Evolutionary conservation across 2,888 invertebrate species (phyloP), one percentile per base, ranked within the genome.

Genomic region (Eilema depressum): DNA sequence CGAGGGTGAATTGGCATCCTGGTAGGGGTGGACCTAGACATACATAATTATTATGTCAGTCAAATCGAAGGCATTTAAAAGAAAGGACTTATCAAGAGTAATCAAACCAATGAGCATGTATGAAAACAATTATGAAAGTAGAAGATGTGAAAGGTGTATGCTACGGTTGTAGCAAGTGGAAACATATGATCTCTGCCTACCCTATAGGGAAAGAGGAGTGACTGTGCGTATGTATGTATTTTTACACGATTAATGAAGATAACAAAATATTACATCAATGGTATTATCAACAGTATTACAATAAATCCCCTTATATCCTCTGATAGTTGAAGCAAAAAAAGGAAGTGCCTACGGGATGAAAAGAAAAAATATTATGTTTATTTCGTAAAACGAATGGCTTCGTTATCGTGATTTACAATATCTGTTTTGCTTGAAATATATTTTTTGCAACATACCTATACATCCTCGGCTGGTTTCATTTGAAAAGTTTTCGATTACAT

Each of bases 321-420:
- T 26, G 25, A 37, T 25, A 37, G 37, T 17, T 26, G 28, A 3
- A 60, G 17, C 10, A 17, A 17, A 63, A 63, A 63, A 63, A 37
- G 23, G 63, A 26, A 41, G 41, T 26, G 25, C 25, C 25, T 8
- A 5, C 26, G 26, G 20, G 71, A 76, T 74, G 75, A 78, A 78
- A 77, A 73, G 79, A 79, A 83, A 79, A 84, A 84, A 81, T 78
- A 83, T 78, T 78, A 83, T 78, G 75, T 80, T 80, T 77, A 80
- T 78, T 80, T 75, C 69, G 68, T 76, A 81, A 73, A 85, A 89
- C 80, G 78, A 79, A 89, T 88, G 80, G 81, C 81, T 88, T 88
- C 85, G 86, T 89, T 88, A 89, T 78, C 53, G 79, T 88, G 89
- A 89, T 89, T 88, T 87, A 89, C 82, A 84, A 79, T 86, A 85